Evolutionary conservation across 2,797 vertebrate genomes (phyloP), one percentile per base, ranked within the genome.

Genomic region (Meda fulgida): DNA sequence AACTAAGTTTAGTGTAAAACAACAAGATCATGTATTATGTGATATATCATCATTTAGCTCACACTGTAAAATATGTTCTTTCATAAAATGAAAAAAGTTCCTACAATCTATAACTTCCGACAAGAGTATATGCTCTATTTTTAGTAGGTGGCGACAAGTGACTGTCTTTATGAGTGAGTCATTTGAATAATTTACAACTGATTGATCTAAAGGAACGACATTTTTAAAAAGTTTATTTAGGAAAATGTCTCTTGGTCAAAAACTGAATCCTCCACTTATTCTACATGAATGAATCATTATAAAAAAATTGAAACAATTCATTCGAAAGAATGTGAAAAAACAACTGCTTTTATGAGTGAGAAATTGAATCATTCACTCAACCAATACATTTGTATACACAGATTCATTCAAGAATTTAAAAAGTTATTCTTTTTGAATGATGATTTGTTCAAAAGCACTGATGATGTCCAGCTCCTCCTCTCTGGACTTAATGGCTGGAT

Each of bases 11-110:
- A 40, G 43, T 48, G 73, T 46, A 11, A 86, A 83, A 66, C 53
- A 53, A 43, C 46, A 29, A 21, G n/a, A 66, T 75, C 43, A 76
- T 75, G 29, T 26, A 36, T 63, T 73, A 46, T 51, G 71, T 40
- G n/a, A 83, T 77, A 40, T 38, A 83, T 76, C 18, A 53, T 67
- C 5, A 10, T 83, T 83, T 66, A 11, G 58, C 43, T 38, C 34
- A 38, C 31, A 51, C 31, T 51, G 31, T 26, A 36, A 73, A 48
- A 63, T 46, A 48, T 5, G 13, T 3, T 23, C 0, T 48, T 82
- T 65, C 23, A 48, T 29, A 19, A 83, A 82, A 65, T 63, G 14
- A 65, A 31, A 65, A 60, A 81, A 23, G 53, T 60, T 81, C 40
- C 5, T 14, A 13, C 7, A 21, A 79, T 79, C 18, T 66, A 14